Evolutionary conservation across 92 coral and sea anemone genomes (phyloP), one percentile per base, ranked within the genome.

Genomic region (Phymanthus crucifer): DNA sequence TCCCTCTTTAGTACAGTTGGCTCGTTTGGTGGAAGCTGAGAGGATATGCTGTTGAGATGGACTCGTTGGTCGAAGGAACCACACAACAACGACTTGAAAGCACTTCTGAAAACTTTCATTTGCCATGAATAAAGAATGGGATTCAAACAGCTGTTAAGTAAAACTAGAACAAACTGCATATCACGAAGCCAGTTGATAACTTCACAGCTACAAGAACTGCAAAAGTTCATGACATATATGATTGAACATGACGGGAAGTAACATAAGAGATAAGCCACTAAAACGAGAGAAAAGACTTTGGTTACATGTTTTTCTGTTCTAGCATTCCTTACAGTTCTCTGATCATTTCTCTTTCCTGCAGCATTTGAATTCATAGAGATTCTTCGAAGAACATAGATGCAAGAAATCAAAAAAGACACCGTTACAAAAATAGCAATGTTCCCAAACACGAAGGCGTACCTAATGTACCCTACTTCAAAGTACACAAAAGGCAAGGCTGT

Each of bases 101-200:
- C 95, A 67, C 81, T 84, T 37, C 86, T 85, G 37, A 93, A 74
- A 37, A 83, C 79, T 4, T 86, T 89, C 48, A 89, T 83, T 29
- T 83, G 86, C 92, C 94, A 84, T 8, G 95, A 90, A 48, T 93
- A 93, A 13, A 89, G 83, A 37, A 85, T 86, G 3, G 94, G 94
- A 27, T 90, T 93, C 21, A 86, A 61, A 34, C 87, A 74, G 50
- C 93, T 90, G 78, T 92, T 92, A 31, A 90, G 34, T 81, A 90
- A 70, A 45, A 92, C 84, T 38, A 82, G 85, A 33, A 92, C 77
- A 74, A 87, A 92, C 81, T 92, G 97, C 75, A 92, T 67, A 80
- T 92, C 97, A 6, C 97, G 89, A 66, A 89, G 85, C 94, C 94
- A 92, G 47, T 92, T 94, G 35, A 90, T 73, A 26, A 89, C 70